Evolutionary conservation across 2,113 vertebrate genomes (phyloP), one percentile per base, ranked within the genome.

Genomic region (Sus scrofa): DNA sequence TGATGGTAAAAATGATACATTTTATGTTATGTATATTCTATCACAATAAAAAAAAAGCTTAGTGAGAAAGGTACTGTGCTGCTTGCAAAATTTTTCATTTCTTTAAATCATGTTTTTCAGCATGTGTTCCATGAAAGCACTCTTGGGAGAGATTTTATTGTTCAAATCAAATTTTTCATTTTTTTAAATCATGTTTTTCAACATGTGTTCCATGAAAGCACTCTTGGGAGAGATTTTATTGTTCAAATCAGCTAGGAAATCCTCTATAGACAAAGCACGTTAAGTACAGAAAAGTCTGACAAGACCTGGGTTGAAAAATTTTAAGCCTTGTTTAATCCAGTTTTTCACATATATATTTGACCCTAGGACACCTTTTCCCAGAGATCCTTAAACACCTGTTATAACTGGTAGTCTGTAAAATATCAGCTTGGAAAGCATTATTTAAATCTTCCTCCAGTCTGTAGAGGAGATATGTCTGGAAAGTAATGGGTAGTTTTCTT

Each of bases 171-270:
- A n/a, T n/a, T n/a, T n/a, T 56, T 15, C 54, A 32, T 87, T 92
- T 94, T 62, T 65, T 96, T 94, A 71, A 39, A 6, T 95, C 56
- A 32, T 26, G 52, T 54, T 92, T 95, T 87, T 24, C 15, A 77
- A 62, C 6, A 20, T 62, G 16, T 89, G 14, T 67, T 92, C 56
- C 7, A 11, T 26, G 19, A 93, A 77, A 39, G 4, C 30, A 71
- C 10, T 79, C 32, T 32, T 34, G 13, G 34, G 60, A 37, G 52
- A 32, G 34, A 84, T 67, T 91, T 22, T 91, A 19, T 56, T 71
- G 26, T 89, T 88, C 32, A 27, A 71, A 50, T 87, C 22, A 86
- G 52, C 30, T 34, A 68, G n/a, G 22, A 14, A 91, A 81, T 5
- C 2, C 34, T 75, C 9, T 39, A 12, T 39, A 68, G 0, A 44